Base-by-base conservation (phyloP, 2,797 vertebrate genomes). In the Sciurus vulgaris region DNA sequence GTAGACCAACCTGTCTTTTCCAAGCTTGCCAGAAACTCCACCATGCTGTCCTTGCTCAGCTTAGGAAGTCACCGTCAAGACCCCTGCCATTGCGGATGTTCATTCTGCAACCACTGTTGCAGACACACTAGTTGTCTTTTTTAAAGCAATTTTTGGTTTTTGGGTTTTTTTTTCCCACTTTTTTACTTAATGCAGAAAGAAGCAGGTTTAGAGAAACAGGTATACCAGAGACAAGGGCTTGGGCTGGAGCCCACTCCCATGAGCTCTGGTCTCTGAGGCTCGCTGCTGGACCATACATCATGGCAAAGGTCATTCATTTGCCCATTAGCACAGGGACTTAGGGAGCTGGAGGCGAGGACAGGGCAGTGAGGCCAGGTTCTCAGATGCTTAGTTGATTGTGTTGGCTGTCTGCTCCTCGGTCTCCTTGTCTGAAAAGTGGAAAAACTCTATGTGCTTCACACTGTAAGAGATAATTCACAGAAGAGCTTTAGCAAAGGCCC, bases 351-450 rank as follows among this genome's bases (percentile, higher is more conserved):
- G 17, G 26, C 33, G 22, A 59, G 28, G 30, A 56, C 5, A 22
- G 63, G 13, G 15, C 9, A 26, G 18, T 38, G 20, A 69, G 35
- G 70, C 56, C 9, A 79, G 30, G 83, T 35, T 90, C 49, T n/a
- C 22, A 49, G 86, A 49, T 54, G 28, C 30, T 73, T 56, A 38
- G 67, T 22, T 51, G 56, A 88, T 73, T 14, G 3, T n/a, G 47
- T 65, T 72, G 22, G 17, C 13, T 63, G 30, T 12, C 20, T 33
- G 11, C 35, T 18, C 38, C 95, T 96, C 30, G 7, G 56, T 49
- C 67, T 88, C 38, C 69, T 94, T 38, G 28, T 63, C 24, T 69
- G 38, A 86, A 93, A 82, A 86, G 22, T 70, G 85, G 65, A 89
- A 88, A 86, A 44, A 8, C 18, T 44, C 20, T 33, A 28, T 7